phyloP scores from a whole-genome alignment of 1,140 invertebrate species.

The Ceratosolen solmsi region DNA sequence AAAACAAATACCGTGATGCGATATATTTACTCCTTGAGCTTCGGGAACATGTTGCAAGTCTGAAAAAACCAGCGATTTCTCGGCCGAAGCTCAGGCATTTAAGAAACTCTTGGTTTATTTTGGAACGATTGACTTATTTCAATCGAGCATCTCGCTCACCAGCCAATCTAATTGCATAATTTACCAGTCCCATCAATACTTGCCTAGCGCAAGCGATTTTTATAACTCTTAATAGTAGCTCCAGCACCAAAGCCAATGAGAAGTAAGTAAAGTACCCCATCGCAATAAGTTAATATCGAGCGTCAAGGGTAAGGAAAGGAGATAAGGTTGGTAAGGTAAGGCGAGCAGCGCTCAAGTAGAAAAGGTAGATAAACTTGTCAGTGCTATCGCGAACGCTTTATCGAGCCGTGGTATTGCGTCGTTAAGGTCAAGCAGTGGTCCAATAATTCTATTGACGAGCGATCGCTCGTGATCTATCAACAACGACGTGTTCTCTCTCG shows the following conservation, averaged over 20 bases:
- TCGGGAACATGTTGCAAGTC: background rate
- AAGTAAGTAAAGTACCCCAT: too few species aligned
- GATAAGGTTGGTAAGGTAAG: too few species aligned
- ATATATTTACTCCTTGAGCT: background rate
- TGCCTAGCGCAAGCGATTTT: too few species aligned
- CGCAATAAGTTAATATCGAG: too few species aligned
- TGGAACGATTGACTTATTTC: background rate
- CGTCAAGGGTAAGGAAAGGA: too few species aligned
- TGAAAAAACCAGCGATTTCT: background rate
- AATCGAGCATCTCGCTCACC: background rate
- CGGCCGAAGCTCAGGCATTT: background rate
- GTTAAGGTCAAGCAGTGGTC: too few species aligned
- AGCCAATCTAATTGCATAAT: background rate
- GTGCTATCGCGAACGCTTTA: background rate
- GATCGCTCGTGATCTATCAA: too few species aligned
- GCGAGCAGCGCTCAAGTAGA: background rate
- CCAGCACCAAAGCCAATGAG: too few species aligned
- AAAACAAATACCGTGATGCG: background rate
- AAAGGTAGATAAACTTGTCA: background rate
- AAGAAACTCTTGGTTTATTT: background rate
- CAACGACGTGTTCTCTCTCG: too few species aligned
- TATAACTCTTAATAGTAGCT: too few species aligned
- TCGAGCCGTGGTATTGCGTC: too few species aligned
- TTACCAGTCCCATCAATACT: background rate
- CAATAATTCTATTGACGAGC: too few species aligned